Percentiles rank a stretch among this genome's conserved stretches.
These are phyloP conservation scores for Lamellibrachia satsuma DNA, from an alignment of 2,888 invertebrate genomes.

Conservation along the genomic window DNA sequence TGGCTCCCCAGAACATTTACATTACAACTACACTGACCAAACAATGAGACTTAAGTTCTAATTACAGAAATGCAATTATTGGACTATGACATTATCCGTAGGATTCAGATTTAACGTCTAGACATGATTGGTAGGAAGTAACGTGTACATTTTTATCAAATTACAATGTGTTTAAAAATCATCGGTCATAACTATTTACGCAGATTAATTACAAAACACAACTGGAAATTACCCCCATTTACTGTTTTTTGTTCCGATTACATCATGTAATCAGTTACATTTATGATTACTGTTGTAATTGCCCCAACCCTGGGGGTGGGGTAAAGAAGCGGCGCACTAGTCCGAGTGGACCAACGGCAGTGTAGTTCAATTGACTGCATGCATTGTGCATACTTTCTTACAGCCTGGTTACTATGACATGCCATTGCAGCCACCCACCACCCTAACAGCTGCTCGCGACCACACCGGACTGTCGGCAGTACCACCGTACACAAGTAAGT, in stretches of 20 bases:
- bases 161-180: no score
- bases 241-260: background rate
- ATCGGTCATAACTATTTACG: no score
- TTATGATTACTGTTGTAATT: background rate
- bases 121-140: no score
- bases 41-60: slow-evolving; percentile 41
- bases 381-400: slow-evolving; percentile 24
- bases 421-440: slow-evolving; percentile 40
- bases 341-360: background rate
- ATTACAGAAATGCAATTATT: background rate
- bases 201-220: background rate
- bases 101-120: no score
- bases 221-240: background rate
- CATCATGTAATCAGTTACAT: background rate
- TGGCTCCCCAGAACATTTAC: no score
- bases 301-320: background rate
- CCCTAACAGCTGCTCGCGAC: slow-evolving; percentile 33
- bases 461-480: slow-evolving; percentile 29
- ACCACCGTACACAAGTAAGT: slow-evolving; percentile 14
- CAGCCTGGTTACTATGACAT: slow-evolving; percentile 43
- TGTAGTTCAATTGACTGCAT: background rate
- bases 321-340: background rate
- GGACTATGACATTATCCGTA: no score
- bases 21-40: slow-evolving; percentile 52
- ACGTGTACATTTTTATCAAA: no score